Conservation (phyloP, 2,797 vertebrate species). For the Moxostoma hubbsi region DNA sequence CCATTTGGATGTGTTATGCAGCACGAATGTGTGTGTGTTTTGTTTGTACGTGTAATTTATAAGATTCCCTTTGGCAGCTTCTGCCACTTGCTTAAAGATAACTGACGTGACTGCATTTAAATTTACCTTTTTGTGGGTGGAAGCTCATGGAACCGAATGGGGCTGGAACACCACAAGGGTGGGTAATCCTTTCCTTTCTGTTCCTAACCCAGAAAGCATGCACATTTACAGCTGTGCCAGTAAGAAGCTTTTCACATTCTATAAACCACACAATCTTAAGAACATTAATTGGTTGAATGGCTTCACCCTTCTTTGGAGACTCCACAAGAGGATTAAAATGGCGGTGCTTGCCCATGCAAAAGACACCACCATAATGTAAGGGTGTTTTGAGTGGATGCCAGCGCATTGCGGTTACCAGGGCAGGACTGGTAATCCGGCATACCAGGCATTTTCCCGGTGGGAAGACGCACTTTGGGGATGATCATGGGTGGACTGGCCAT, state of each 20-base stretch:
- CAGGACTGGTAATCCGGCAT: too few relatives aligned
- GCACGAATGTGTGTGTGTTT: not conserved
- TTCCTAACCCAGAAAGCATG: constrained; percentile 8
- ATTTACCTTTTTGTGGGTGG: not conserved
- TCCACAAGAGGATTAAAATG: too few relatives aligned
- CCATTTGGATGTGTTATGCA: not conserved
- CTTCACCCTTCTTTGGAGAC: too few relatives aligned
- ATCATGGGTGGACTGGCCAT: too few relatives aligned
- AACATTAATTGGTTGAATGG: not conserved
- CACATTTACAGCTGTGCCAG: constrained; percentile 21
- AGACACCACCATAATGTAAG: too few relatives aligned
- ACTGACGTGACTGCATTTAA: not conserved
- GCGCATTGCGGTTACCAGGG: too few relatives aligned
- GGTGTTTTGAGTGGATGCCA: too few relatives aligned
- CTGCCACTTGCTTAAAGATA: not conserved
- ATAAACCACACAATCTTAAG: constrained; percentile 12
- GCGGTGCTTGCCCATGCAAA: too few relatives aligned
- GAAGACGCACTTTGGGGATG: too few relatives aligned
- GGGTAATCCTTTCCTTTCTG: constrained; percentile 24
- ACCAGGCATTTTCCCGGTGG: too few relatives aligned
- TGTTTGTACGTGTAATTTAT: not conserved
- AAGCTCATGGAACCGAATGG: constrained; percentile 7
- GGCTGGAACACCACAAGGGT: constrained; percentile 13
- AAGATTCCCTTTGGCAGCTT: not conserved
- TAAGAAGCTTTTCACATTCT: constrained; percentile 28